Percentiles rank a stretch among this genome's conserved stretches.
These are phyloP conservation scores for Plebejus argus DNA, from an alignment of 2,888 invertebrate genomes.

Conservation along the genomic window DNA sequence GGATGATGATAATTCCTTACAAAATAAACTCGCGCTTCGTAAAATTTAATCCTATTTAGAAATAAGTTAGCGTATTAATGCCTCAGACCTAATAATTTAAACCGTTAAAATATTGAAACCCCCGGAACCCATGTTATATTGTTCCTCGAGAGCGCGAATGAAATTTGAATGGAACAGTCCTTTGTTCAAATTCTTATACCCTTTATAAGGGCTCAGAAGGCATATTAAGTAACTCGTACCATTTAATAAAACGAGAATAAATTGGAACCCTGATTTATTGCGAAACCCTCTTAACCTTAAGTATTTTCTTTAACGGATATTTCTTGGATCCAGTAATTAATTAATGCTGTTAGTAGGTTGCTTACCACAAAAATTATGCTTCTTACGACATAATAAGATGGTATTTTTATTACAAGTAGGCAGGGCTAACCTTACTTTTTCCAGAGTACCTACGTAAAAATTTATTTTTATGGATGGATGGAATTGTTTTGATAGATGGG, in stretches of 20 bases:
- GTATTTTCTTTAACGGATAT: slow-evolving; percentile 19
- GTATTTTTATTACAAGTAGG: not conserved
- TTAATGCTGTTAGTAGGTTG: not conserved
- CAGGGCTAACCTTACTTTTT: not conserved
- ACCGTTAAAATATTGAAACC: slow-evolving; percentile 8
- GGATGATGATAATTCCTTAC: no score
- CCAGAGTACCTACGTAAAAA: not conserved
- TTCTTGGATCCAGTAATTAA: not conserved
- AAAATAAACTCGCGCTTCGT: not conserved
- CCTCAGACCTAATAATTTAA: not conserved
- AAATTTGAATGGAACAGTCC: slow-evolving; percentile 67
- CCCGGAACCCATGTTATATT: slow-evolving; percentile 1
- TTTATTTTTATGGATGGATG: not conserved
- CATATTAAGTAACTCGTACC: slow-evolving; percentile 26
- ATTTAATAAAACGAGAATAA: slow-evolving; percentile 48
- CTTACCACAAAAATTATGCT: not conserved
- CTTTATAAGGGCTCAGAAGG: not conserved
- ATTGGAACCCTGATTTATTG: slow-evolving; percentile 74
- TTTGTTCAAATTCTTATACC: slow-evolving; percentile 49
- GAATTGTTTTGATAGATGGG: not conserved
- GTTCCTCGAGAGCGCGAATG: slow-evolving; percentile 45
- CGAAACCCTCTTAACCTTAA: slow-evolving; percentile 72
- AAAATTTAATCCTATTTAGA: not conserved
- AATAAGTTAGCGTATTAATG: not conserved
- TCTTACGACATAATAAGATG: not conserved